phyloP scores from a whole-genome alignment of 2,113 vertebrate species.

The Lepisosteus osseus region DNA sequence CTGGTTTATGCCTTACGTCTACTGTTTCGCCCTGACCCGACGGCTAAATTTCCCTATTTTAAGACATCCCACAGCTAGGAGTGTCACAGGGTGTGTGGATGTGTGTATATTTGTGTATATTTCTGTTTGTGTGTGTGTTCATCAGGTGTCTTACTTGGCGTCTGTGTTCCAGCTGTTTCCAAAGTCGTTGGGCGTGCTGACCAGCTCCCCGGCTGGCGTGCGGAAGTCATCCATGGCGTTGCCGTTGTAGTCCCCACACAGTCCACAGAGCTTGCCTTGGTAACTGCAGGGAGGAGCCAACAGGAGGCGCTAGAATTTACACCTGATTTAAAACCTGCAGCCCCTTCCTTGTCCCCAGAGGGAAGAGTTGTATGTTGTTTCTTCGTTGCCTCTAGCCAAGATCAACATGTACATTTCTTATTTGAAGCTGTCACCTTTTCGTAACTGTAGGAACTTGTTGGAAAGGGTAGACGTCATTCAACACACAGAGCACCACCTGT shows the following conservation, averaged over 20 bases:
- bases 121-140: background rate
- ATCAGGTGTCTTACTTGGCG: conserved; percentile 47
- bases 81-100: background rate
- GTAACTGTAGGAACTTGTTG: too few species aligned
- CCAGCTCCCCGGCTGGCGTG: conserved; percentile 54
- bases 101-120: background rate
- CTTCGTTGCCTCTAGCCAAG: too few species aligned
- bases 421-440: too few species aligned
- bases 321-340: too few species aligned
- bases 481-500: too few species aligned
- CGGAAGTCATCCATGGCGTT: conserved; percentile 62
- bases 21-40: too few species aligned
- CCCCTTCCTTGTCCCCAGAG: too few species aligned
- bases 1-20: too few species aligned
- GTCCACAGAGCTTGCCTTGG: conserved; percentile 55
- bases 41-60: too few species aligned
- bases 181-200: conserved; percentile 51
- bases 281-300: conserved; percentile 44
- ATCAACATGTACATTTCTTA: too few species aligned
- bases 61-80: background rate
- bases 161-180: conserved; percentile 69
- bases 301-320: background rate
- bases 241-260: conserved; percentile 67
- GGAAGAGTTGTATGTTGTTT: too few species aligned
- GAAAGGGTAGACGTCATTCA: too few species aligned